Conservation (phyloP, 2,888 invertebrate species). For the Andrena minutula region DNA sequence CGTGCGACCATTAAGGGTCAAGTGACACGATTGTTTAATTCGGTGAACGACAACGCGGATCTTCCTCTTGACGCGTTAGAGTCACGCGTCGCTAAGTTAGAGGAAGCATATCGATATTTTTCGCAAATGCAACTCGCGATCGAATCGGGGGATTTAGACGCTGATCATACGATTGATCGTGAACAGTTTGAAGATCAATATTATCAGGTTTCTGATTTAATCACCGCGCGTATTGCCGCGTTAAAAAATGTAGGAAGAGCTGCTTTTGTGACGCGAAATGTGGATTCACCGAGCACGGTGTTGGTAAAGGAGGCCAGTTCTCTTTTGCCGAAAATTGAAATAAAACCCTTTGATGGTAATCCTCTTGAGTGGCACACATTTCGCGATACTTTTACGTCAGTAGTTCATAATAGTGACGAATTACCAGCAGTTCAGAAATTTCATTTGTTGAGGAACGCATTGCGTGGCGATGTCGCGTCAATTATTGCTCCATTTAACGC, state of each 20-base stretch:
- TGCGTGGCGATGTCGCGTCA: background rate
- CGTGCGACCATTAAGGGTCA: no score
- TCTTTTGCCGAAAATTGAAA: background rate
- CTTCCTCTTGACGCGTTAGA: no score
- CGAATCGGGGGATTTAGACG: no score
- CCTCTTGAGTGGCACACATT: background rate
- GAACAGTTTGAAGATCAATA: no score
- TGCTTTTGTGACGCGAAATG: background rate
- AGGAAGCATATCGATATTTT: no score
- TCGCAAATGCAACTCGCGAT: no score
- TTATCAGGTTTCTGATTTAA: no score
- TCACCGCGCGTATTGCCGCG: no score
- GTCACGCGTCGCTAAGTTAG: no score
- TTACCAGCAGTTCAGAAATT: background rate
- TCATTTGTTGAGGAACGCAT: background rate
- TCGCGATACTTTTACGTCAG: background rate
- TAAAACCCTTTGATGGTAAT: background rate
- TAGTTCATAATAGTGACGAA: background rate
- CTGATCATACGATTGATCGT: no score
- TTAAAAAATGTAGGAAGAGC: no score
- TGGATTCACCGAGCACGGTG: background rate
- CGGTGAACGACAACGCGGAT: no score
- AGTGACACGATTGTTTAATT: background rate
- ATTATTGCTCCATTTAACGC: background rate
- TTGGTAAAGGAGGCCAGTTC: background rate